These are phyloP conservation scores for Cerastis rubricosa DNA, from an alignment of 2,888 invertebrate genomes.

Conservation along the genomic window DNA sequence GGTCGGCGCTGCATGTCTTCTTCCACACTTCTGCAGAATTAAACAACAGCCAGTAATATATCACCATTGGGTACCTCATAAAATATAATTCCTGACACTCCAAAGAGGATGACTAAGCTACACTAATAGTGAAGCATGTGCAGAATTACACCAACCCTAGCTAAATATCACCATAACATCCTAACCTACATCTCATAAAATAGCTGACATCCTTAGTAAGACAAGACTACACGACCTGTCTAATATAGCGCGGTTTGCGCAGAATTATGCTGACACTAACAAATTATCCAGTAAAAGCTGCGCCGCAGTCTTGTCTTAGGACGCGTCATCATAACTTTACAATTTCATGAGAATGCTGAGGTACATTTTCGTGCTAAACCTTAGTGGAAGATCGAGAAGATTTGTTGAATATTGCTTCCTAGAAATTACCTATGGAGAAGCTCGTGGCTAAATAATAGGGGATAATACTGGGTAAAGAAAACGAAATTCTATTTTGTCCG, in stretches of 20 bases:
- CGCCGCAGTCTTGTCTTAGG: slow-evolving; percentile 1
- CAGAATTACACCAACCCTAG: neutral
- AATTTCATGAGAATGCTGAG: neutral
- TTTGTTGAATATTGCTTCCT: neutral
- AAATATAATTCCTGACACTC: too few species aligned
- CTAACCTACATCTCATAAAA: neutral
- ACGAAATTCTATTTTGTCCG: too few species aligned
- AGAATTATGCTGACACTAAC: slow-evolving; percentile 44
- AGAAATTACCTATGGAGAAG: neutral
- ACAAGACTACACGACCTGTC: slow-evolving; percentile 14
- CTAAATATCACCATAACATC: neutral
- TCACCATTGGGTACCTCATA: too few species aligned
- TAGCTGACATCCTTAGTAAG: neutral
- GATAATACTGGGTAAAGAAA: too few species aligned
- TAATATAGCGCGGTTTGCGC: slow-evolving; percentile 22
- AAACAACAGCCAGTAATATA: too few species aligned
- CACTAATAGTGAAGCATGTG: too few species aligned
- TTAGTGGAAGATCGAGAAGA: too few species aligned
- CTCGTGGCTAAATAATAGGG: too few species aligned
- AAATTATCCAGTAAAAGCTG: slow-evolving; percentile 27
- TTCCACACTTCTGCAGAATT: too few species aligned
- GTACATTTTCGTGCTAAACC: neutral
- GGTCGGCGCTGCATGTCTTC: too few species aligned
- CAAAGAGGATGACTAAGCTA: too few species aligned
- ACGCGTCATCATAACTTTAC: slow-evolving; percentile 36